Percentiles rank a stretch among this genome's conserved stretches.
These are phyloP conservation scores for Rousettus madagascariensis DNA, from an alignment of 2,797 vertebrate species.

Conservation along the genomic window DNA sequence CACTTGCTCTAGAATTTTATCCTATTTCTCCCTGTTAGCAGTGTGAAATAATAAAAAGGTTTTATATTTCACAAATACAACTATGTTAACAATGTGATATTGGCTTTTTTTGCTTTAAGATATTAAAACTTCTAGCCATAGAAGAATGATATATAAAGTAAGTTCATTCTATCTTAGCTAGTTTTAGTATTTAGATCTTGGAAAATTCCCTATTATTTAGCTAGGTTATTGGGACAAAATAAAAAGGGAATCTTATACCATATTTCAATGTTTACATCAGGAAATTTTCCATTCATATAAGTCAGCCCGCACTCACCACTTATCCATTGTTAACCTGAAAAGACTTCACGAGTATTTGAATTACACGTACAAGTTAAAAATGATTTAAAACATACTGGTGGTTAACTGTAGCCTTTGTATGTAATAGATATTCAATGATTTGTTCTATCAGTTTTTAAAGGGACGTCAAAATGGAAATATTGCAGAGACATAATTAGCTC, in stretches of 20 bases:
- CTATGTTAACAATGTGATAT: neutral
- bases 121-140: conserved; percentile 1
- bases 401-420: neutral
- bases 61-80: neutral
- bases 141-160: neutral
- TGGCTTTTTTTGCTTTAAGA: neutral
- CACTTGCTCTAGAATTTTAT: neutral
- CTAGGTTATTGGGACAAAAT: neutral
- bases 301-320: neutral
- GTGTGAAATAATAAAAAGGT: neutral
- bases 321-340: neutral
- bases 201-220: neutral
- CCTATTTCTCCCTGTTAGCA: neutral
- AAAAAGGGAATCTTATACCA: neutral
- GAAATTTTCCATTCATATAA: neutral
- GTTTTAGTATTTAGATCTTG: neutral
- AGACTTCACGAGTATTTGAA: neutral
- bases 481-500: neutral
- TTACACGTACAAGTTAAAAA: neutral
- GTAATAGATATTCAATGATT: neutral
- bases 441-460: neutral
- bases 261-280: neutral
- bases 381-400: neutral
- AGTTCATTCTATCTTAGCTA: neutral
- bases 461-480: neutral